Percentiles rank a stretch among this genome's conserved stretches.
Conservation (phyloP, 2,888 invertebrate genomes). For the Cephus nigrinus region DNA sequence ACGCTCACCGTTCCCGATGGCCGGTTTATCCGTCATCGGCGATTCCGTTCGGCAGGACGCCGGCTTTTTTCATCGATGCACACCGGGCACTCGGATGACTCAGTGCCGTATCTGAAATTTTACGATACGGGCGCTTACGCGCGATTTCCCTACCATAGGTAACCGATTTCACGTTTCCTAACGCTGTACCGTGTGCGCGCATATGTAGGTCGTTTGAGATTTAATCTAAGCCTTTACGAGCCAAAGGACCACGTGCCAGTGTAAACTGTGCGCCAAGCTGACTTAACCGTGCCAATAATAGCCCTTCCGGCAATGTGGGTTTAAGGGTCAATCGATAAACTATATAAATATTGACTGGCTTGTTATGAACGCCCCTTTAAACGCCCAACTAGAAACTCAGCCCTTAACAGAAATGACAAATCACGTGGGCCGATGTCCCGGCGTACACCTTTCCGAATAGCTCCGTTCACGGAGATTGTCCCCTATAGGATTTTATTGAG, state of each 20-base stretch:
- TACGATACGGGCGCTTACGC: neutral
- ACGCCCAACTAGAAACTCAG: neutral
- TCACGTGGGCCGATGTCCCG: constrained; percentile 24
- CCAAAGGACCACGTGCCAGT: neutral
- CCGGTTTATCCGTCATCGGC: constrained; percentile 1
- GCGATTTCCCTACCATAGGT: neutral
- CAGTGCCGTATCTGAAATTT: neutral
- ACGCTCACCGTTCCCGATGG: neutral
- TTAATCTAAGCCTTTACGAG: constrained; percentile 22
- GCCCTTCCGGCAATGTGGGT: constrained; percentile 21
- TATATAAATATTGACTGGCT: constrained; percentile 28
- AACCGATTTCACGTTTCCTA: neutral
- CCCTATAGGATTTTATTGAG: neutral
- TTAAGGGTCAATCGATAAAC: constrained; percentile 37
- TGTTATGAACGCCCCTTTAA: constrained; percentile 27
- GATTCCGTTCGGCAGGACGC: neutral
- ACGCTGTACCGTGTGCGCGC: neutral
- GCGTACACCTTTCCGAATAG: neutral
- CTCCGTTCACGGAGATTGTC: neutral
- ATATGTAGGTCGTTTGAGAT: constrained; percentile 29
- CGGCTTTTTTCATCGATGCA: neutral
- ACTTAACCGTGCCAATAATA: neutral
- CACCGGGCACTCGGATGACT: neutral
- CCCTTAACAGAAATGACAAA: constrained; percentile 20
- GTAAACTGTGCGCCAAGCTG: constrained; percentile 10